Conservation (phyloP, 2,113 vertebrate species). For the Oreochromis niloticus region DNA sequence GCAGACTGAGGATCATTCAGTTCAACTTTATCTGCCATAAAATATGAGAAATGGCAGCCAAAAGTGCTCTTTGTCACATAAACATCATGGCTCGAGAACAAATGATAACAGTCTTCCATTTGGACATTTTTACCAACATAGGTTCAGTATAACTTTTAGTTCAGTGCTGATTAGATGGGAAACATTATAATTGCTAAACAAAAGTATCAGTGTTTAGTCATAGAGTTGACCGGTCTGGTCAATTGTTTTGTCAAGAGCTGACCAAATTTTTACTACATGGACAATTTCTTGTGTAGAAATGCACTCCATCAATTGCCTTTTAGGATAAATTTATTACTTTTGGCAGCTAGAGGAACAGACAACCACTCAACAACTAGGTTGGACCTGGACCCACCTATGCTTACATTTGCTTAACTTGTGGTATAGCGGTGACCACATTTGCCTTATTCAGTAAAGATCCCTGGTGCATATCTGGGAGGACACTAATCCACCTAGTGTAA, state of each 20-base stretch:
- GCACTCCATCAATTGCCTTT: background rate
- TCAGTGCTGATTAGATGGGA: background rate
- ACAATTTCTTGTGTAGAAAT: background rate
- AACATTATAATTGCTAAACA: background rate
- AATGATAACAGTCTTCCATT: background rate
- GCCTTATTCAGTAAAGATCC: background rate
- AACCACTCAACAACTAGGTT: background rate
- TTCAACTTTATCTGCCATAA: background rate
- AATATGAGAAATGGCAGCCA: background rate
- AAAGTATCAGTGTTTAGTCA: background rate
- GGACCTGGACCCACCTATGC: background rate
- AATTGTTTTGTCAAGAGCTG: background rate
- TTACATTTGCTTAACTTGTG: background rate
- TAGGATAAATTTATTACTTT: background rate
- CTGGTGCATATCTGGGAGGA: background rate
- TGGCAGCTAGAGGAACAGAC: background rate
- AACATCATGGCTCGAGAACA: background rate
- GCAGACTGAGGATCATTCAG: background rate
- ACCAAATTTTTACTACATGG: background rate
- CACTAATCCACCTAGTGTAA: background rate
- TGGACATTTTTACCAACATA: background rate
- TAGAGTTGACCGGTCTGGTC: background rate
- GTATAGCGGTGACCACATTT: background rate
- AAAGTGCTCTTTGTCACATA: background rate
- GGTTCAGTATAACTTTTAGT: background rate